Evolutionary conservation across 2,113 vertebrate species (phyloP).

Genomic region (Ellobius talpinus): DNA sequence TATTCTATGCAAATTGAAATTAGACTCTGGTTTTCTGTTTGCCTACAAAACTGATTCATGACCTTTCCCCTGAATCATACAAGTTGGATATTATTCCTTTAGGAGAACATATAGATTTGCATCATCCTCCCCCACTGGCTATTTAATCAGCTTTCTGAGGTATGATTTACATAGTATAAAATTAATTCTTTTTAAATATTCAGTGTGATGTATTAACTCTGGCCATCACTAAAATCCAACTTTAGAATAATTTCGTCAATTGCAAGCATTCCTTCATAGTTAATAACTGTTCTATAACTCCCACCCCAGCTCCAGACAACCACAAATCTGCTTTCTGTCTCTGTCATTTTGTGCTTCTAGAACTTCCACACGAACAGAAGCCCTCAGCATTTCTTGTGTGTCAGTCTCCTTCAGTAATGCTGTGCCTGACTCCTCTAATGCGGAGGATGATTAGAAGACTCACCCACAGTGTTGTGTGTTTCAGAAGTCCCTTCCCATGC

Average conservation of each 20-base stretch:
- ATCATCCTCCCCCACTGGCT: background rate
- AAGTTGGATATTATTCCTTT: background rate
- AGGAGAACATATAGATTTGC: background rate
- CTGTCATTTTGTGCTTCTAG: background rate
- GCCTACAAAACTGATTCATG: background rate
- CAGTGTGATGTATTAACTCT: slow-evolving; percentile 5
- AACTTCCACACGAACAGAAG: background rate
- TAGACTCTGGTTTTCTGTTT: background rate
- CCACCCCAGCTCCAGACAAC: background rate
- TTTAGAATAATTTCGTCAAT: background rate
- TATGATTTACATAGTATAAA: background rate
- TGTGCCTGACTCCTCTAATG: background rate
- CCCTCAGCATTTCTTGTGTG: background rate
- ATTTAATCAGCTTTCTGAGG: background rate
- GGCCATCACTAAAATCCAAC: background rate
- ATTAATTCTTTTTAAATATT: background rate
- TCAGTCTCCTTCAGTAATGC: background rate
- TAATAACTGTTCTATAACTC: background rate
- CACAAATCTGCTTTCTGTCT: background rate
- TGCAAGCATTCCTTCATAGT: background rate
- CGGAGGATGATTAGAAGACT: background rate
- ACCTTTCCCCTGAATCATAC: background rate
- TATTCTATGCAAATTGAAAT: background rate
- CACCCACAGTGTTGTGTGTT: background rate
- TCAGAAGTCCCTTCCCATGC: background rate